Conservation (phyloP, 2,797 vertebrate genomes). For the Anguilla megastoma region DNA sequence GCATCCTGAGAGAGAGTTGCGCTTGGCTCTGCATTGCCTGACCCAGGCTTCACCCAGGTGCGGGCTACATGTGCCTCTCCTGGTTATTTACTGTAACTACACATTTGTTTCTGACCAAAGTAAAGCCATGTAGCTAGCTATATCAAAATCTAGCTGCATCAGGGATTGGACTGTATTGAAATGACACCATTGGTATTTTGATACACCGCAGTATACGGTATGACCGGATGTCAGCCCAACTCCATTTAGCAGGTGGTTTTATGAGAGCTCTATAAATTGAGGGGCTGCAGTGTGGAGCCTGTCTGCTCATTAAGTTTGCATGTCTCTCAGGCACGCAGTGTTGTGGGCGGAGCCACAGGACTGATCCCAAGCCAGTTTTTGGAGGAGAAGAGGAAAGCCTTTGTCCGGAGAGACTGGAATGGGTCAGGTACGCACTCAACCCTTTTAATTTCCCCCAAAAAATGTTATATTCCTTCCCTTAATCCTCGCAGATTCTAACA, state of each 20-base stretch:
- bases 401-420: constrained; percentile 92
- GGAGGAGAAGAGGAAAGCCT: constrained; percentile 98
- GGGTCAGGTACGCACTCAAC: constrained; percentile 69
- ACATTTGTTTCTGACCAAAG: too few relatives aligned
- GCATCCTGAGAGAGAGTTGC: background rate
- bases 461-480: background rate
- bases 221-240: background rate
- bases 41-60: background rate
- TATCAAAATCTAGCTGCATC: constrained; percentile 30
- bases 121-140: too few relatives aligned
- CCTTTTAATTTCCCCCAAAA: background rate
- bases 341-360: constrained; percentile 87
- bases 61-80: background rate
- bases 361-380: constrained; percentile 98
- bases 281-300: background rate
- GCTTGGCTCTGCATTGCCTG: background rate
- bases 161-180: fast-evolving
- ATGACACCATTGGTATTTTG: constrained; percentile 5
- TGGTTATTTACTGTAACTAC: background rate
- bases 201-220: background rate
- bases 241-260: constrained; percentile 13
- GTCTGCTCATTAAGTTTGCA: constrained; percentile 20
- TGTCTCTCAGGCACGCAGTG: constrained; percentile 79
- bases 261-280: constrained; percentile 18
- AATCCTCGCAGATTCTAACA: background rate